Percentiles rank a stretch among this genome's conserved stretches.
phyloP scores from a whole-genome alignment of 2,888 invertebrate species.

The Dione vanillae region DNA sequence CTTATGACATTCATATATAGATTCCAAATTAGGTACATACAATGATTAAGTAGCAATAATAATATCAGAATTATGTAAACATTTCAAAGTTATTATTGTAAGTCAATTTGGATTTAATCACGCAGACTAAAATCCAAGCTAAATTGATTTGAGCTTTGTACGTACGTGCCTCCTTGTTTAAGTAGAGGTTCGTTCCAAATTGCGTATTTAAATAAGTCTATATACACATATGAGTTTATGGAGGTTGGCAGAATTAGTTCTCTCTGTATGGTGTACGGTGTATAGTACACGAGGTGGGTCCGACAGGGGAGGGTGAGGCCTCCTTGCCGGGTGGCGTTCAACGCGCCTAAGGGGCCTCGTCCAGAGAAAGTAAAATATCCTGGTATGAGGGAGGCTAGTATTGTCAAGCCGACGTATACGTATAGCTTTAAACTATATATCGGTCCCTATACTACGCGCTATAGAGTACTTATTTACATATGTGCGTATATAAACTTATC shows the following conservation, averaged over 20 bases:
- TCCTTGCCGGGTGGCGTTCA: constrained; percentile 61
- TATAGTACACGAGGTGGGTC: constrained; percentile 77
- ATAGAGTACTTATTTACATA: constrained; percentile 81
- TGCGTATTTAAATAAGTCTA: constrained; percentile 81
- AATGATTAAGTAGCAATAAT: constrained; percentile 25
- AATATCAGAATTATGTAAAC: constrained; percentile 22
- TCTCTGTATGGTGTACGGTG: constrained; percentile 79
- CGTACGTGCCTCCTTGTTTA: constrained; percentile 54
- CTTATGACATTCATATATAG: too few relatives aligned
- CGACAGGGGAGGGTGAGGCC: constrained; percentile 53
- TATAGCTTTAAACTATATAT: constrained; percentile 84
- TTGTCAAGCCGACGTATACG: constrained; percentile 81
- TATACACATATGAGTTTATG: constrained; percentile 75
- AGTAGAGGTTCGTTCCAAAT: constrained; percentile 66
- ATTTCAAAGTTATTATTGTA: constrained; percentile 31
- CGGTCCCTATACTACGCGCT: constrained; percentile 71
- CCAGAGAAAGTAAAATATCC: constrained; percentile 84
- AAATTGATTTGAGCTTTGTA: constrained; percentile 71
- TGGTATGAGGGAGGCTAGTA: constrained; percentile 83
- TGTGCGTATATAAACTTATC: constrained; percentile 78
- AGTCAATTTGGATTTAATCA: constrained; percentile 62
- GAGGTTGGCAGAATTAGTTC: constrained; percentile 81
- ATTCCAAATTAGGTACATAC: not conserved
- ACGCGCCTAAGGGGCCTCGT: constrained; percentile 79
- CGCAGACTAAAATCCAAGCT: constrained; percentile 66